These are phyloP conservation scores for Orcinus orca DNA, from an alignment of 2,113 vertebrate species.

Conservation along the genomic window DNA sequence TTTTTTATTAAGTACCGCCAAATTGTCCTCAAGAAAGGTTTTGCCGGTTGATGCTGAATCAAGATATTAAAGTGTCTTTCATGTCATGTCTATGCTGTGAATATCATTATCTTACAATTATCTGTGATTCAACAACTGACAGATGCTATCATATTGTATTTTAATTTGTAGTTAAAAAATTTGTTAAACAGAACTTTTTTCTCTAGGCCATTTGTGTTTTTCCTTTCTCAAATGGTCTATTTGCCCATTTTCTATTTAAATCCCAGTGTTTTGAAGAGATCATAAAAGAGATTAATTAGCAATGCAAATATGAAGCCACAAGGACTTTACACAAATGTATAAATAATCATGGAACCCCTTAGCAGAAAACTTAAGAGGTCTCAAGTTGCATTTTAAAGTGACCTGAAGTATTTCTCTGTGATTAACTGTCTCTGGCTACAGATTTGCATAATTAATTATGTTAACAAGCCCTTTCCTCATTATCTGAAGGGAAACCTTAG, in stretches of 20 bases:
- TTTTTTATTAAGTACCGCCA: not conserved
- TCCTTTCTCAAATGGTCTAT: not conserved
- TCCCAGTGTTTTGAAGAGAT: not conserved
- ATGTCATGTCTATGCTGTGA: not conserved
- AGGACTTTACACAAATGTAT: conserved; percentile 8
- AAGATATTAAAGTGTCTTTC: not conserved
- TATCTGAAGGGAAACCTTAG: conserved; percentile 32
- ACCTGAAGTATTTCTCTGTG: not conserved
- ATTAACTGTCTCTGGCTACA: conserved; percentile 20
- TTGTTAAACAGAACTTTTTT: not conserved
- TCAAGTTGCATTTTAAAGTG: not conserved
- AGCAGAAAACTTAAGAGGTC: conserved; percentile 25
- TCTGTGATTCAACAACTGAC: not conserved
- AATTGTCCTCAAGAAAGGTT: not conserved
- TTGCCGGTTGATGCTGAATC: not conserved
- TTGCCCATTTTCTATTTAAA: conserved; percentile 23
- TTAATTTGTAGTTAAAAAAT: conserved; percentile 24
- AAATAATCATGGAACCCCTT: not conserved
- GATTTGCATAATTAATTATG: conserved; percentile 42
- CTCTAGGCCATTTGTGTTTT: conserved; percentile 24
- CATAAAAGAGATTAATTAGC: conserved; percentile 28
- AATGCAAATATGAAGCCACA: conserved; percentile 15
- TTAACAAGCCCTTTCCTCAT: conserved; percentile 10
- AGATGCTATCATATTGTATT: not conserved
- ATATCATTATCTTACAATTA: not conserved